Percentiles rank a stretch among this genome's conserved stretches.
phyloP scores from a whole-genome alignment of 2,888 invertebrate genomes.

The Erebia palarica region DNA sequence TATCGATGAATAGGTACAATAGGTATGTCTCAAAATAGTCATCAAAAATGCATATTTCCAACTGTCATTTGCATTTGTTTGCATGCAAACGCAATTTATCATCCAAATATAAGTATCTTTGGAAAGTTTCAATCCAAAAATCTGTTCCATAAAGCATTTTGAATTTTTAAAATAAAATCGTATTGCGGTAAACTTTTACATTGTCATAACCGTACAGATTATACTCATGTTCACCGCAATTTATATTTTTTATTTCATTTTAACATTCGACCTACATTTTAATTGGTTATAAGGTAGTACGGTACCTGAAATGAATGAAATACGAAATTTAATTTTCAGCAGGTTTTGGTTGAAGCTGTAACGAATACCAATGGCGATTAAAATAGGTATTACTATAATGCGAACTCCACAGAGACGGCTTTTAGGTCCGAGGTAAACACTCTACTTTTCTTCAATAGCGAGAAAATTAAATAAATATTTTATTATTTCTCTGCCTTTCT shows the following conservation, averaged over 20 bases:
- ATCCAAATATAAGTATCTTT: neutral
- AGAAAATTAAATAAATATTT: too few species aligned
- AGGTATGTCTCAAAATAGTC: neutral
- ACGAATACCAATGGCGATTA: neutral
- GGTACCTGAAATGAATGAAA: neutral
- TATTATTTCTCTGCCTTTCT: too few species aligned
- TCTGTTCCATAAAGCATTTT: neutral
- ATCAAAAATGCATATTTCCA: slow-evolving; percentile 4
- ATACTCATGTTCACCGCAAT: neutral
- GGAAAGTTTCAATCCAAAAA: neutral
- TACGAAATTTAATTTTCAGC: neutral
- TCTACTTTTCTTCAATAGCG: too few species aligned
- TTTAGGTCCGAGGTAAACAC: too few species aligned
- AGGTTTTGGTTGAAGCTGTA: neutral
- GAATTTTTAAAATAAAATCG: slow-evolving; percentile 5
- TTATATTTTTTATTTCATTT: neutral
- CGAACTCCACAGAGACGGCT: too few species aligned
- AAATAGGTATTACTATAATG: neutral
- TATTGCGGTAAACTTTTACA: neutral
- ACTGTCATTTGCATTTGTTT: neutral
- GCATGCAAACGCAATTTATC: slow-evolving; percentile 3
- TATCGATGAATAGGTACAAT: too few species aligned
- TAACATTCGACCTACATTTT: neutral
- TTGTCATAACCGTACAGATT: neutral
- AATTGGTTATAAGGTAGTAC: neutral